phyloP scores from a whole-genome alignment of 2,888 invertebrate genomes.

The Pilophorus perplexus region DNA sequence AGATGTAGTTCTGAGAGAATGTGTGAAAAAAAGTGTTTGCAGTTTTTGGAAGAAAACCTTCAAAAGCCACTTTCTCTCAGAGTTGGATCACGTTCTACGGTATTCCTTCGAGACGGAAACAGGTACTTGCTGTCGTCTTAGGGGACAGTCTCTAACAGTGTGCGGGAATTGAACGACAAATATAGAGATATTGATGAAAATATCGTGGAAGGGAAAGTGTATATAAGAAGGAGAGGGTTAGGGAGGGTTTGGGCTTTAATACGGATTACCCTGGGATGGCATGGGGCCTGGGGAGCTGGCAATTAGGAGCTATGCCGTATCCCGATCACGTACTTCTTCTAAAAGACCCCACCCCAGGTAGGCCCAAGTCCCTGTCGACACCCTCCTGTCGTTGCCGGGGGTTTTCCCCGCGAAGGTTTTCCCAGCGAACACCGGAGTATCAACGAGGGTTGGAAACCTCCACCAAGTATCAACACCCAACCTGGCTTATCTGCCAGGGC shows the following conservation, averaged over 20 bases:
- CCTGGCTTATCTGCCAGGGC: slow-evolving; percentile 14
- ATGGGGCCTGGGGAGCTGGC: neutral
- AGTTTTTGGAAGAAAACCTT: too few species aligned
- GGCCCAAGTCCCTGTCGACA: slow-evolving; percentile 1
- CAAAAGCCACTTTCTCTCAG: too few species aligned
- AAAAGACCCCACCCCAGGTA: neutral
- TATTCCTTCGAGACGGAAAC: too few species aligned
- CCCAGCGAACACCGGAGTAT: neutral
- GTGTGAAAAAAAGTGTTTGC: too few species aligned
- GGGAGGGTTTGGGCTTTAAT: slow-evolving; percentile 1
- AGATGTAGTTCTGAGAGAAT: too few species aligned
- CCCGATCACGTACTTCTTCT: slow-evolving; percentile 22
- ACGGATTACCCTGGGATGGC: slow-evolving; percentile 10
- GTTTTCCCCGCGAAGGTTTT: slow-evolving; percentile 4
- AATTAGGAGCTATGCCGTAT: slow-evolving; percentile 22
- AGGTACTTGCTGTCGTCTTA: too few species aligned
- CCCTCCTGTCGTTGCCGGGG: neutral
- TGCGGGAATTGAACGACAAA: too few species aligned
- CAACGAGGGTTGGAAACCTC: neutral
- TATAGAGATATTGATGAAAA: neutral
- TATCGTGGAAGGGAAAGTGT: neutral
- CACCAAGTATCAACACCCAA: slow-evolving; percentile 9
- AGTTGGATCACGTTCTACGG: too few species aligned
- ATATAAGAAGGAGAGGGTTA: neutral
- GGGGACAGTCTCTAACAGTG: too few species aligned